Evolutionary conservation across 2,888 invertebrate genomes (phyloP).

Genomic region (Oligia latruncula): DNA sequence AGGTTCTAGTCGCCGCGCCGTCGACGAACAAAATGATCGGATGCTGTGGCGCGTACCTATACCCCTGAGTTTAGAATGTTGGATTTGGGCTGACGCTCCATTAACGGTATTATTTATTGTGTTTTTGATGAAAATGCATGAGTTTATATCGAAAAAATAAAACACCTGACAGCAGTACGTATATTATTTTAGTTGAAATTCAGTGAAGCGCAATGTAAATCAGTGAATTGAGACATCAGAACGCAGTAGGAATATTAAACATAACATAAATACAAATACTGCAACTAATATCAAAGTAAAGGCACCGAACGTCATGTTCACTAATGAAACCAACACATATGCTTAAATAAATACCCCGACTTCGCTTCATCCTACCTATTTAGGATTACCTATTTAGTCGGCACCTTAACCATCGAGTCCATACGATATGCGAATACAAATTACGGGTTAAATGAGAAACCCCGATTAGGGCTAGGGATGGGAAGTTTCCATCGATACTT

Average conservation of each 20-base stretch:
- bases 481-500: constrained; percentile 8
- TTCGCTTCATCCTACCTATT: constrained; percentile 24
- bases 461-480: constrained; percentile 35
- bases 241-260: not conserved
- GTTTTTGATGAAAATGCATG: no score
- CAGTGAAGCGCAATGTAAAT: not conserved
- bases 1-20: no score
- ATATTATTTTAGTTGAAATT: not conserved
- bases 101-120: no score
- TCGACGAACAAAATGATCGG: no score
- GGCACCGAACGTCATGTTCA: not conserved
- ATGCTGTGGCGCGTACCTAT: no score
- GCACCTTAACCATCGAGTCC: constrained; percentile 35
- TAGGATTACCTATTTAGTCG: constrained; percentile 33
- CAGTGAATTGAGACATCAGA: not conserved
- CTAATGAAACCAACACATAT: constrained; percentile 25
- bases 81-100: no score
- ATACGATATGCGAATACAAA: constrained; percentile 45
- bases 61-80: no score
- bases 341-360: constrained; percentile 2
- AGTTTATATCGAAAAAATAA: no score
- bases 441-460: constrained; percentile 33
- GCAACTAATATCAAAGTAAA: constrained; percentile 3
- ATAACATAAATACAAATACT: not conserved
- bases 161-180: no score